Evolutionary conservation across 2,888 invertebrate species (phyloP).

Genomic region (Neoaliturus tenellus): DNA sequence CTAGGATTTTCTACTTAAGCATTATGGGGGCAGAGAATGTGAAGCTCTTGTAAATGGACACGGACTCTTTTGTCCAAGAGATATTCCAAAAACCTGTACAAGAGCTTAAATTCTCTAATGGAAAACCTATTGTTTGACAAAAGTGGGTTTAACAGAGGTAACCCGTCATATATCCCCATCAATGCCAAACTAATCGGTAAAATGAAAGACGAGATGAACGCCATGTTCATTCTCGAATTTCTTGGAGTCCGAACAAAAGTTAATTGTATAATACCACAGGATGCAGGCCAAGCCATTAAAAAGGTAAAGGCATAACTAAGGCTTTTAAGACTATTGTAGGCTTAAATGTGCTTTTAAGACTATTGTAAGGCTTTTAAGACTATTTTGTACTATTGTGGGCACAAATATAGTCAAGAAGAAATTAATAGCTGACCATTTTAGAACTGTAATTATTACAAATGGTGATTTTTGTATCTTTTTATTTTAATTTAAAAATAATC

Average conservation of each 20-base stretch:
- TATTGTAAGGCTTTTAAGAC: too few relatives aligned
- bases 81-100: constrained; percentile 70
- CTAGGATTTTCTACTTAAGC: constrained; percentile 62
- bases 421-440: too few relatives aligned
- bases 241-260: constrained; percentile 62
- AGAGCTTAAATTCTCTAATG: constrained; percentile 63
- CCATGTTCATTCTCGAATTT: constrained; percentile 66
- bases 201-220: constrained; percentile 69
- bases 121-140: constrained; percentile 65
- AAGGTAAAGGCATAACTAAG: constrained; percentile 54
- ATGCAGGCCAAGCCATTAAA: background rate
- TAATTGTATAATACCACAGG: background rate
- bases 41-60: constrained; percentile 65
- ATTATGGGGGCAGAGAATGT: constrained; percentile 59
- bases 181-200: constrained; percentile 68
- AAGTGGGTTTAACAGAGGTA: constrained; percentile 27
- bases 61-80: constrained; percentile 62
- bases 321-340: too few relatives aligned
- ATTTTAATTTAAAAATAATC: too few relatives aligned
- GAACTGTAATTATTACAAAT: too few relatives aligned
- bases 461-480: too few relatives aligned
- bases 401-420: too few relatives aligned
- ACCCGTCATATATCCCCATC: constrained; percentile 16
- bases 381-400: too few relatives aligned
- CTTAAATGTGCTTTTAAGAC: too few relatives aligned